Base-by-base conservation (phyloP, 2,888 invertebrate species). In the Tenthredo notha region DNA sequence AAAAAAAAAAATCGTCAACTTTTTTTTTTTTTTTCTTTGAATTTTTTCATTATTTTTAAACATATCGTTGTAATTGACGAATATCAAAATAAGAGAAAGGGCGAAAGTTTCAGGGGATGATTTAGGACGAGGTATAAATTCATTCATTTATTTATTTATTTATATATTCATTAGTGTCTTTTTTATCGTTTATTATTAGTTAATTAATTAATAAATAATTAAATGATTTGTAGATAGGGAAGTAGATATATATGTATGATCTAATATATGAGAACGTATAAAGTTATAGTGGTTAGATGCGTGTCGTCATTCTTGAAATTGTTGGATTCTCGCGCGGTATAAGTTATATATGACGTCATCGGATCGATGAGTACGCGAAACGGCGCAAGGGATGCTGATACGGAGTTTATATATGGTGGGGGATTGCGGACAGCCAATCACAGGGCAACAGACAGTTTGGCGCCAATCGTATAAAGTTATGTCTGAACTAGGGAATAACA, bases 371-470 rank as follows among this genome's bases (percentile, higher is more conserved):
- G 43, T 54, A 77, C 37, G 25, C 12, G 40, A 74, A n/a, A n/a
- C 43, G 40, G 21, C 29, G 12, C 21, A 77, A 54, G 77, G 77
- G 77, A 77, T 77, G 77, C 77, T 77, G 77, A 47, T 80, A 29
- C 37, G 25, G 33, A 50, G 29, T 18, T n/a, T 29, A 15, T 54
- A 54, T 29, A 15, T 77, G 50, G 84, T 85, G 83, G 84, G 86
- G 87, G 88, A 86, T 85, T 78, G 85, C 84, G 78, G 83, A 72
- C 86, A 88, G 88, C 88, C 89, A 90, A 91, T 90, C 86, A 87
- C 85, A 87, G 87, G 40, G 85, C 84, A 86, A 85, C 89, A 90
- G 91, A 91, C 91, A 86, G 90, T 90, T 90, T 90, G 91, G 91
- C 90, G 90, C 89, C 90, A 88, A 89, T 89, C 88, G 88, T 87